phyloP scores from a whole-genome alignment of 2,113 vertebrate genomes.

The Phrynosoma blainvillii region DNA sequence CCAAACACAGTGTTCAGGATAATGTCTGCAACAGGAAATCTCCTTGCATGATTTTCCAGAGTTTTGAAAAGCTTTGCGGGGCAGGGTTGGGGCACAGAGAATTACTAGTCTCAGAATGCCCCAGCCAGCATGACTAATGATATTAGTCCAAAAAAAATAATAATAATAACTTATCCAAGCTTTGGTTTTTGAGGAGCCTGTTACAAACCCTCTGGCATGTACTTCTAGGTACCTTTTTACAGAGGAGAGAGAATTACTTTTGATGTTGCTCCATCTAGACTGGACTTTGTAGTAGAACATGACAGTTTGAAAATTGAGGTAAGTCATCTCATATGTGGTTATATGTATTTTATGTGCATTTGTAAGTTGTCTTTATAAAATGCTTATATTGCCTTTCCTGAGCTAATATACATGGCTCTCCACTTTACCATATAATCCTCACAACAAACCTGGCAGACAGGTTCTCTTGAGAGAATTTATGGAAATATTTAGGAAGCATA shows the following conservation, averaged over 20 bases:
- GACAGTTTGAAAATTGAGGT: slow-evolving; percentile 93
- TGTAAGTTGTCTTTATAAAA: not conserved
- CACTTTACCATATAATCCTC: not conserved
- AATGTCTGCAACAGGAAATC: too few species aligned
- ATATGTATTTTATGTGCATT: not conserved
- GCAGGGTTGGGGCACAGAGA: too few species aligned
- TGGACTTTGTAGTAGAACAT: slow-evolving; percentile 92
- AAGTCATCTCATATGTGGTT: slow-evolving; percentile 1
- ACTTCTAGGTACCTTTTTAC: slow-evolving; percentile 92
- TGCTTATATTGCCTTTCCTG: not conserved
- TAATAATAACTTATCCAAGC: too few species aligned
- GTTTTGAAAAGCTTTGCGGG: too few species aligned
- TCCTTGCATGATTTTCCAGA: too few species aligned
- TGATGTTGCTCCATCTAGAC: slow-evolving; percentile 91
- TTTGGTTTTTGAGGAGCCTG: not conserved
- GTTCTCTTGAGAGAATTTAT: not conserved
- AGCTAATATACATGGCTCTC: not conserved
- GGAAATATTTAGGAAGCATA: not conserved
- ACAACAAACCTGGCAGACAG: not conserved
- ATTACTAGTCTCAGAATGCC: too few species aligned
- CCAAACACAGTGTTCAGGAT: not conserved
- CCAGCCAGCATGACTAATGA: too few species aligned
- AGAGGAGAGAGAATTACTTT: slow-evolving; percentile 97
- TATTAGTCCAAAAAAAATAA: too few species aligned
- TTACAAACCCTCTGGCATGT: slow-evolving; percentile 3